Conservation (phyloP, 1,140 invertebrate species). For the Hycleus cichorii region DNA sequence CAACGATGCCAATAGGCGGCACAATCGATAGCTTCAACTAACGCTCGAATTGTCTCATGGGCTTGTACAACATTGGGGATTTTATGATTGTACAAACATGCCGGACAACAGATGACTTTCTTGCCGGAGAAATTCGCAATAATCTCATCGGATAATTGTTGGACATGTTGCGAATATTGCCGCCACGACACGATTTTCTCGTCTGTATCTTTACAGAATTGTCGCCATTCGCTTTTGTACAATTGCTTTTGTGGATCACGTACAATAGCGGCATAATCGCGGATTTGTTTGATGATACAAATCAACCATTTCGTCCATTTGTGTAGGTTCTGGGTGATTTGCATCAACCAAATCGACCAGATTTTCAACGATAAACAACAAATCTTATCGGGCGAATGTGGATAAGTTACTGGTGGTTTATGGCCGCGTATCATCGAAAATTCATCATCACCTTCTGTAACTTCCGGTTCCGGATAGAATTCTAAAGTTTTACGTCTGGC, state of each 20-base stretch:
- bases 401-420: conserved; percentile 25
- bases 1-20: conserved; percentile 32
- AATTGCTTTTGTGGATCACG: conserved; percentile 23
- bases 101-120: conserved; percentile 29
- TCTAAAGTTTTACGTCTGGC: background rate
- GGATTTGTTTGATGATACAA: conserved; percentile 25
- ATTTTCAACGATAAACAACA: conserved; percentile 34
- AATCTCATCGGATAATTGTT: conserved; percentile 28
- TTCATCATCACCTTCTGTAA: background rate
- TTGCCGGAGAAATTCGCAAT: conserved; percentile 29
- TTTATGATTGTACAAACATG: conserved; percentile 31
- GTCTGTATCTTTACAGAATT: conserved; percentile 26
- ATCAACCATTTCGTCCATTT: conserved; percentile 35
- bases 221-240: conserved; percentile 30
- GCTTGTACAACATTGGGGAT: conserved; percentile 32
- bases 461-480: background rate
- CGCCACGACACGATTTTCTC: conserved; percentile 29
- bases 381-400: conserved; percentile 28
- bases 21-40: conserved; percentile 31
- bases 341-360: conserved; percentile 32
- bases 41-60: conserved; percentile 27
- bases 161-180: conserved; percentile 32
- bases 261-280: conserved; percentile 23
- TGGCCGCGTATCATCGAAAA: conserved; percentile 16
- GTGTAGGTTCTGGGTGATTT: conserved; percentile 33